Evolutionary conservation across 2,888 invertebrate species (phyloP).

Genomic region (Dioctria linearis): DNA sequence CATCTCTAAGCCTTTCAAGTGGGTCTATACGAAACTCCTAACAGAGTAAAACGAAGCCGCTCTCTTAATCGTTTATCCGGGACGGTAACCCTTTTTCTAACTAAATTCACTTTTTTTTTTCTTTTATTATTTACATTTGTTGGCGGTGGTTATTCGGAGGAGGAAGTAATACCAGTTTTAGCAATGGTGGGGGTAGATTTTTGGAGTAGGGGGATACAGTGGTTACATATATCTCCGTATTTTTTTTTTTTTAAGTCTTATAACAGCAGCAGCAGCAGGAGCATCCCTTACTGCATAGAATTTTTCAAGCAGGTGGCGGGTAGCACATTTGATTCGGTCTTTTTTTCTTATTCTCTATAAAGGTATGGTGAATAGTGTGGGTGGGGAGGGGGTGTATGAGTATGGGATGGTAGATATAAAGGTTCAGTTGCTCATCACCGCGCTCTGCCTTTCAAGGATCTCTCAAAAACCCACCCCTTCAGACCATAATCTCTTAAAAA

Average conservation of each 20-base stretch:
- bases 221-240: slow-evolving; percentile 27
- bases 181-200: not conserved
- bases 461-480: slow-evolving; percentile 15
- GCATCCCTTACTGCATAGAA: not conserved
- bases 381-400: not conserved
- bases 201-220: not conserved
- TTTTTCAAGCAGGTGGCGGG: slow-evolving; percentile 36
- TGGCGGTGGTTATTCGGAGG: slow-evolving; percentile 23
- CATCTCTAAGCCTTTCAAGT: slow-evolving; percentile 48
- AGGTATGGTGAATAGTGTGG: not conserved
- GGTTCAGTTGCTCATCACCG: slow-evolving; percentile 13
- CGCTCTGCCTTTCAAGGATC: slow-evolving; percentile 32
- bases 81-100: slow-evolving; percentile 49
- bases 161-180: not conserved
- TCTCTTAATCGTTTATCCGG: slow-evolving; percentile 48
- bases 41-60: slow-evolving; percentile 35
- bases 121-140: slow-evolving; percentile 25
- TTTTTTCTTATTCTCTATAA: not conserved
- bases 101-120: slow-evolving; percentile 39
- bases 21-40: slow-evolving; percentile 29
- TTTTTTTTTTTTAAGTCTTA: slow-evolving; percentile 17
- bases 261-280: slow-evolving; percentile 2
- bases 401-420: not conserved
- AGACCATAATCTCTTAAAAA: slow-evolving; percentile 54
- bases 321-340: slow-evolving; percentile 49